These are phyloP conservation scores for Aphis craccivora DNA, from an alignment of 1,140 invertebrate species.

Conservation along the genomic window DNA sequence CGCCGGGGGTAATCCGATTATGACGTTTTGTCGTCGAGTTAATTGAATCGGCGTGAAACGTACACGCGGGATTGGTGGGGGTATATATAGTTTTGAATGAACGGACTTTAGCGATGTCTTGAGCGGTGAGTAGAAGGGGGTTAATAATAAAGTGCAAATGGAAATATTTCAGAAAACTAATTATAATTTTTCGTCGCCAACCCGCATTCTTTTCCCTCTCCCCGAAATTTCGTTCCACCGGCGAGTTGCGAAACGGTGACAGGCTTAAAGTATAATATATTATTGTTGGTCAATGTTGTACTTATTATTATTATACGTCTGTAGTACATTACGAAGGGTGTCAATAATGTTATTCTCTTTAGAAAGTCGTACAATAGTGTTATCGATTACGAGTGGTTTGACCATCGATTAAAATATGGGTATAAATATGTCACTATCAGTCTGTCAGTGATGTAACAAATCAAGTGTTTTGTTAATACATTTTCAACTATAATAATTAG, in stretches of 20 bases:
- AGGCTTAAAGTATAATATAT: neutral
- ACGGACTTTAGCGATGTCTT: neutral
- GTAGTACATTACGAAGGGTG: too few species aligned
- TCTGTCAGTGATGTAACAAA: too few species aligned
- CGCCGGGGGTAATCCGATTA: constrained; percentile 50
- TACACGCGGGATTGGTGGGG: neutral
- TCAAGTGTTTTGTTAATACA: too few species aligned
- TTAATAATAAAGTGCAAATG: constrained; percentile 39
- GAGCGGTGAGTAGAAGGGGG: neutral
- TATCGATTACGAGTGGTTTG: neutral
- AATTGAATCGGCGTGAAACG: constrained; percentile 51
- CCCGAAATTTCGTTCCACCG: neutral
- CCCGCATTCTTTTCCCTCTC: neutral
- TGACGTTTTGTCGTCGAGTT: constrained; percentile 48
- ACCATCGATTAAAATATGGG: neutral
- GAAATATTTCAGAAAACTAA: constrained; percentile 47
- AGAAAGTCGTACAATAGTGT: neutral
- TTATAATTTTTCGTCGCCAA: constrained; percentile 13
- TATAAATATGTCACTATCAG: too few species aligned
- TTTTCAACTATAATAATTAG: too few species aligned
- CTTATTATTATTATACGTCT: neutral
- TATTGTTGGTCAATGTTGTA: neutral
- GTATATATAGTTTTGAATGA: neutral
- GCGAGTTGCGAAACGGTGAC: too few species aligned
- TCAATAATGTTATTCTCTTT: neutral